Percentiles rank a stretch among this genome's conserved stretches.
phyloP scores from a whole-genome alignment of 2,888 invertebrate genomes.

The Coenonympha arcania region DNA sequence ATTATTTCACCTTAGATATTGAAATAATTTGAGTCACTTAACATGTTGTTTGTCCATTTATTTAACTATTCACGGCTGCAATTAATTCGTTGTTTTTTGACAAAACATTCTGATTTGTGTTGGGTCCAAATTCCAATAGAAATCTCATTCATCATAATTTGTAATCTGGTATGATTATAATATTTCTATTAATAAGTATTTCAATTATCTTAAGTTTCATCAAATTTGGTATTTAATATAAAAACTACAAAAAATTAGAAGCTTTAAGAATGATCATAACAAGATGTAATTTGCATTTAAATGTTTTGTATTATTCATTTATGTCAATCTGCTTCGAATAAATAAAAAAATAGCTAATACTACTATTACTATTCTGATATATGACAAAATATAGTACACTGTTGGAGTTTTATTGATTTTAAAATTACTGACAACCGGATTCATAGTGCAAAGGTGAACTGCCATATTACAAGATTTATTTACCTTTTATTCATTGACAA shows the following conservation, averaged over 20 bases:
- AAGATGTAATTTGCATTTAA: slow-evolving; percentile 8
- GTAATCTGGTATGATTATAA: too few relatives aligned
- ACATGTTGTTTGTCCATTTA: neutral
- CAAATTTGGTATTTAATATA: neutral
- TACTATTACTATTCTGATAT: slow-evolving; percentile 13
- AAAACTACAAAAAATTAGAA: slow-evolving; percentile 5
- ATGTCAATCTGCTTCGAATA: slow-evolving; percentile 2
- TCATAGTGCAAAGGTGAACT: slow-evolving; percentile 2
- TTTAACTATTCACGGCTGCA: neutral
- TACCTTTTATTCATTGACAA: neutral
- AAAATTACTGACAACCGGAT: neutral
- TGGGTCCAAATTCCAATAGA: too few relatives aligned
- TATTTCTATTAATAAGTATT: too few relatives aligned
- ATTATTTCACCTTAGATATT: neutral
- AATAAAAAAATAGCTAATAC: slow-evolving; percentile 10
- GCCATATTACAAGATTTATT: slow-evolving; percentile 1
- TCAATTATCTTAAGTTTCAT: neutral
- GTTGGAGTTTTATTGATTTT: slow-evolving; percentile 5
- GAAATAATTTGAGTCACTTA: neutral
- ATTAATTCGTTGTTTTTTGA: neutral
- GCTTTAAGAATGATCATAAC: slow-evolving; percentile 1
- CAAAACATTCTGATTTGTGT: too few relatives aligned
- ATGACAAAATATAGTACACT: slow-evolving; percentile 1
- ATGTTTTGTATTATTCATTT: slow-evolving; percentile 10
- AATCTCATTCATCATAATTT: too few relatives aligned